phyloP scores from a whole-genome alignment of 1,140 invertebrate species.

The Danaus melanippus region DNA sequence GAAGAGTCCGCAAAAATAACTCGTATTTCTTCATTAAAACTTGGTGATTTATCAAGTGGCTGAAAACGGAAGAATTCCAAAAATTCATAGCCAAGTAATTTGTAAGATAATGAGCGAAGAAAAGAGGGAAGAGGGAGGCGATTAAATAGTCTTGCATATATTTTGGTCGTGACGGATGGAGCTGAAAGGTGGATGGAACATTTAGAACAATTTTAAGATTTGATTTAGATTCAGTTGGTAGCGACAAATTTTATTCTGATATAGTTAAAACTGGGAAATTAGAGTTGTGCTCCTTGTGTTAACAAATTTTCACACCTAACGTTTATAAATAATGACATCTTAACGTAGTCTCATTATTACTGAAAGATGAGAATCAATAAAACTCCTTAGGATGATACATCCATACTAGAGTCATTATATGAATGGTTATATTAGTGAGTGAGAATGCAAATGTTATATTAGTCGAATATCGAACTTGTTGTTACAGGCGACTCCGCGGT shows the following conservation, averaged over 20 bases:
- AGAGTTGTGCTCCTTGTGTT: too few species aligned
- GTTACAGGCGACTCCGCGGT: constrained; percentile 24
- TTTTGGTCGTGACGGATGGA: constrained; percentile 5
- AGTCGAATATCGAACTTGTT: constrained; percentile 36
- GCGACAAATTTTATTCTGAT: too few species aligned
- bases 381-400: too few species aligned
- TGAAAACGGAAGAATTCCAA: constrained; percentile 15
- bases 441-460: constrained; percentile 25
- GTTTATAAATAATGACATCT: too few species aligned
- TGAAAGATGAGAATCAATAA: too few species aligned
- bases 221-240: not conserved
- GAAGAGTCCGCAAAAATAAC: constrained; percentile 8
- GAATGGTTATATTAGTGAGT: too few species aligned
- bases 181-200: constrained; percentile 2
- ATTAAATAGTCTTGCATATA: constrained; percentile 23
- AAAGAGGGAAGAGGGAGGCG: constrained; percentile 13
- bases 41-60: constrained; percentile 13
- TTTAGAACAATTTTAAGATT: constrained; percentile 6
- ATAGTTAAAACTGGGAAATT: too few species aligned
- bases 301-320: too few species aligned
- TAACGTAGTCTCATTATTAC: too few species aligned
- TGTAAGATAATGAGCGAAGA: constrained; percentile 25
- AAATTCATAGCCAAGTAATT: constrained; percentile 25
- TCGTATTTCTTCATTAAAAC: constrained; percentile 16
- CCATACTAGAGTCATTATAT: too few species aligned